Percentiles rank a stretch among this genome's conserved stretches.
Conservation (phyloP, 2,797 vertebrate genomes). For the Lithobates sylvaticus region DNA sequence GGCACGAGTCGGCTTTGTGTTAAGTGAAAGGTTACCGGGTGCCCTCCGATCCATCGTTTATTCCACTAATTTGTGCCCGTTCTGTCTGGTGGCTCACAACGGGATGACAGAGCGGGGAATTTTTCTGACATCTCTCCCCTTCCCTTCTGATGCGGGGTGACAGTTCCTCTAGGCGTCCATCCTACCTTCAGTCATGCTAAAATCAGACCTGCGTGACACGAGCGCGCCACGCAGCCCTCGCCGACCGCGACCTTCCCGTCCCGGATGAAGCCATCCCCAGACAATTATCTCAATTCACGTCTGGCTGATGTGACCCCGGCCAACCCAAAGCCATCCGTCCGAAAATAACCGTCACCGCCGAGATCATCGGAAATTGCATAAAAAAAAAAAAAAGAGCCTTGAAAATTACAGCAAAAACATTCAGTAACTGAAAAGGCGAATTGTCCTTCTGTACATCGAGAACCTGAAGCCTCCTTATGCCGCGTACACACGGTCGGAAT, state of each 20-base stretch:
- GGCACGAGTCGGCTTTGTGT: neutral
- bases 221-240: neutral
- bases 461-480: too few relatives aligned
- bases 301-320: neutral
- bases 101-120: neutral
- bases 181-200: conserved; percentile 6
- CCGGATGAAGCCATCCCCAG: neutral
- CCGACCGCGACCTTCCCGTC: neutral
- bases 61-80: neutral
- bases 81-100: neutral
- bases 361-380: neutral
- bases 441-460: too few relatives aligned
- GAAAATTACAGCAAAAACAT: too few relatives aligned
- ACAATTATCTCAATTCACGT: neutral
- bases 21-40: neutral
- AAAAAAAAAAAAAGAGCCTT: too few relatives aligned
- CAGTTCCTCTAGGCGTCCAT: neutral
- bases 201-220: conserved; percentile 5
- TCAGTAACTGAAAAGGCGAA: too few relatives aligned
- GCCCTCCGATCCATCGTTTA: neutral
- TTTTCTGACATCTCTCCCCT: conserved; percentile 13
- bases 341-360: too few relatives aligned
- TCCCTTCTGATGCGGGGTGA: neutral
- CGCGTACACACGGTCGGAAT: too few relatives aligned
- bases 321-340: neutral